Evolutionary conservation across 2,113 vertebrate species (phyloP), one percentile per base, ranked within the genome.

Genomic region (Alouatta palliata): DNA sequence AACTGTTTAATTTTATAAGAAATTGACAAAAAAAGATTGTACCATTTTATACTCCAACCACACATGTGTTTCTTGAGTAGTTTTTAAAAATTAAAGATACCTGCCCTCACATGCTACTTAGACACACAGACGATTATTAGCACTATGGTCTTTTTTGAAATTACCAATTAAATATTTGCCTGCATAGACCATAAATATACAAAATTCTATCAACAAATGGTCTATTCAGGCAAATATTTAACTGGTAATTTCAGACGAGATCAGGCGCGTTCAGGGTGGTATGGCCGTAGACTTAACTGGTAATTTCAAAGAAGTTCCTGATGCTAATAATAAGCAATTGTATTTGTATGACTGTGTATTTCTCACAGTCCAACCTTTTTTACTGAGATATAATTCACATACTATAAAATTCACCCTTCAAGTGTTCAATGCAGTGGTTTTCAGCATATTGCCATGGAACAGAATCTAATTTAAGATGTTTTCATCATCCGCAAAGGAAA

Each of bases 1-100:
- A 68, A 83, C 56, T 95, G 64, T 91, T 92, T 94, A 94, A 79
- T 76, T 96, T 90, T 86, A 82, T 47, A 83, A 68, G 79, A 91
- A 91, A 47, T 32, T 96, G 52, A 47, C 45, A 83, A 90, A 71
- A 32, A 83, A 8, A 13, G 25, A 90, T 71, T 43, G 52, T 43
- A 30, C 30, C 11, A 64, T 94, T 94, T 92, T 84, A 90, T 80
- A 76, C 56, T 81, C 70, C 32, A 91, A 75, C 2, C 1, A 61
- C n/a, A 96, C 87, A 80, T 95, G 23, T 71, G 9, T 66, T 93
- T 87, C 20, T 23, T 64, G 16, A 81, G 32, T 83, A 79, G 35
- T 54, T 79, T 91, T 95, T 89, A 16, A 54, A 93, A 77, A 81
- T 85, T 88, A 93, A 40, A 83, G 45, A 61, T 75, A 4, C 87